Evolutionary conservation across 2,888 invertebrate species (phyloP).

Genomic region (Scaptomyza caliginosa): DNA sequence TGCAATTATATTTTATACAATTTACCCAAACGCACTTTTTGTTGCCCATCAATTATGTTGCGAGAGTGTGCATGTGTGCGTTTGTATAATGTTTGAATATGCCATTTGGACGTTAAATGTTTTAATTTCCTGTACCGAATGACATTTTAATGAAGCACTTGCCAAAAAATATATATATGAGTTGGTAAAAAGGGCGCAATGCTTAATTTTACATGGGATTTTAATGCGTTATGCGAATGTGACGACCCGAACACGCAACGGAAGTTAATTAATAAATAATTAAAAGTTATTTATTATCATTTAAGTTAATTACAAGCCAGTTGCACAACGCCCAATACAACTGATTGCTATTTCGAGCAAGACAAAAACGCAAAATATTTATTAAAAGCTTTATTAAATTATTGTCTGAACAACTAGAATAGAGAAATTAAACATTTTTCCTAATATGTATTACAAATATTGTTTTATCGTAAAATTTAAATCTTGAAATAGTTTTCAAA

Average conservation of each 20-base stretch:
- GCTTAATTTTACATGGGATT: conserved; percentile 77
- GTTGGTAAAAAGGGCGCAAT: conserved; percentile 33
- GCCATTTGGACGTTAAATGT: conserved; percentile 73
- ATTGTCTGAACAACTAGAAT: no score
- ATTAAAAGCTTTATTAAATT: no score
- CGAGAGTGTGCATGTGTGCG: conserved; percentile 7
- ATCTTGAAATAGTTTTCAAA: no score
- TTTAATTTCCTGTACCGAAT: conserved; percentile 81
- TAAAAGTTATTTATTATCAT: conserved; percentile 78
- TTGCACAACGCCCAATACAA: conserved; percentile 8
- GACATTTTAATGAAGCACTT: conserved; percentile 81
- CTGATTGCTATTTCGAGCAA: not conserved
- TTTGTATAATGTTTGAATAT: conserved; percentile 40
- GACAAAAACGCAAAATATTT: no score
- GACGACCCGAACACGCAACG: conserved; percentile 51
- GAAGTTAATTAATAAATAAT: conserved; percentile 79
- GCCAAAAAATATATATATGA: conserved; percentile 56
- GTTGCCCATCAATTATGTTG: conserved; percentile 29
- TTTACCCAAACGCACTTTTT: conserved; percentile 44
- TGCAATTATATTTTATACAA: conserved; percentile 33
- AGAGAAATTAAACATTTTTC: no score
- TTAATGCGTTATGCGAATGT: conserved; percentile 56
- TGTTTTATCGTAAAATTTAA: no score
- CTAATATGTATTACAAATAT: no score
- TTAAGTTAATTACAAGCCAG: conserved; percentile 69